These are phyloP conservation scores for Avahi laniger DNA, from an alignment of 2,797 vertebrate species.

Conservation along the genomic window DNA sequence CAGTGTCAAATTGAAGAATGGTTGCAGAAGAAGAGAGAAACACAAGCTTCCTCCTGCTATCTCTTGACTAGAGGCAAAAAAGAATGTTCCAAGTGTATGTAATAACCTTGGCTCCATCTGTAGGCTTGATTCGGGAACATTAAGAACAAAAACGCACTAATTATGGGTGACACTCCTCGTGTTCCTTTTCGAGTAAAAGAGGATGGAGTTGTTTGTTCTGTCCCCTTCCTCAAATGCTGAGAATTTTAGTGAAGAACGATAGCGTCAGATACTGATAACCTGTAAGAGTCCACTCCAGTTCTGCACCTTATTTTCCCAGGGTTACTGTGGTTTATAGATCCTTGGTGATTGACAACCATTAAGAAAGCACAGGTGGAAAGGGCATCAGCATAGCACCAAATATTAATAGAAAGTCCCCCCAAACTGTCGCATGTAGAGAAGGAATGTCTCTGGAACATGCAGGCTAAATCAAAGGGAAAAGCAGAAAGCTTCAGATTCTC, in stretches of 20 bases:
- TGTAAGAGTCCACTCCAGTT: background rate
- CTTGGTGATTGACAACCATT: background rate
- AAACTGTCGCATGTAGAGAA: background rate
- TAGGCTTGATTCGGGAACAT: conserved; percentile 37
- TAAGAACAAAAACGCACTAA: conserved; percentile 52
- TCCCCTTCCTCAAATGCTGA: background rate
- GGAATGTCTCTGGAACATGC: background rate
- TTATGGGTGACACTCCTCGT: conserved; percentile 27
- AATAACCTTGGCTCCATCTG: conserved; percentile 37
- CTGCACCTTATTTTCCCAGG: background rate
- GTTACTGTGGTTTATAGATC: background rate
- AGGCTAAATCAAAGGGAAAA: background rate
- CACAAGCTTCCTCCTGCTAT: conserved; percentile 52
- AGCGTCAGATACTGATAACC: background rate
- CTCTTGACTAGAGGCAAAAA: conserved; percentile 40
- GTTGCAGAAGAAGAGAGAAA: conserved; percentile 60
- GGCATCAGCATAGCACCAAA: background rate
- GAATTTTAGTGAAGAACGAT: conserved; percentile 28
- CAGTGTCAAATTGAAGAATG: conserved; percentile 72
- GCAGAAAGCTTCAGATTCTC: background rate
- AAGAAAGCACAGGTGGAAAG: background rate
- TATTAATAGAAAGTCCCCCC: background rate
- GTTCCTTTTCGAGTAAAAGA: background rate
- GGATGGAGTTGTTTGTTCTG: background rate
- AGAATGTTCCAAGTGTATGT: background rate